Conservation (phyloP, 1,140 invertebrate genomes). For the Eumeta japonica region DNA sequence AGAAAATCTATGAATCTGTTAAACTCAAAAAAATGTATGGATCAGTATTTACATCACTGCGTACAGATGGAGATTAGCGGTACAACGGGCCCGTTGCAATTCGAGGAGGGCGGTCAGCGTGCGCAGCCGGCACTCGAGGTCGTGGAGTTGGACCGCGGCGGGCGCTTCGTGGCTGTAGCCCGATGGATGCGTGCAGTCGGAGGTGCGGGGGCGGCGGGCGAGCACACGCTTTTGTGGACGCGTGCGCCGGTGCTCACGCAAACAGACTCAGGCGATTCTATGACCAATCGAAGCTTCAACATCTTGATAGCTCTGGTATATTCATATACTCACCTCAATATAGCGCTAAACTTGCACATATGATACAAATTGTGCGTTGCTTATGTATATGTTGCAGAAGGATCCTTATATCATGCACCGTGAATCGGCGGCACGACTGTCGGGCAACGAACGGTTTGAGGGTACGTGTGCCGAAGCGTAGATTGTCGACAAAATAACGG, state of each 20-base stretch:
- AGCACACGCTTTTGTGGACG: background rate
- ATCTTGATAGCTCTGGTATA: conserved; percentile 37
- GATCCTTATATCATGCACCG: conserved; percentile 83
- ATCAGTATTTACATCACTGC: too few relatives aligned
- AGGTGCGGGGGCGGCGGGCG: too few relatives aligned
- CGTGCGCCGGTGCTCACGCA: background rate
- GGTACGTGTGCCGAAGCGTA: too few relatives aligned
- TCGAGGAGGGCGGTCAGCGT: conserved; percentile 28
- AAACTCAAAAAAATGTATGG: too few relatives aligned
- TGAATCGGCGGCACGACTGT: conserved; percentile 64
- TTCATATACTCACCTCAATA: too few relatives aligned
- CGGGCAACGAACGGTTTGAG: conserved; percentile 76
- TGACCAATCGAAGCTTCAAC: conserved; percentile 42
- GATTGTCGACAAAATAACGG: too few relatives aligned
- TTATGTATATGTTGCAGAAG: conserved; percentile 64
- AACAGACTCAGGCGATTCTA: conserved; percentile 19
- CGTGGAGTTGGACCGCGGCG: conserved; percentile 29
- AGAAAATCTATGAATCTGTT: too few relatives aligned
- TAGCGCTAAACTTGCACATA: too few relatives aligned
- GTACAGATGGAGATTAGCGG: too few relatives aligned
- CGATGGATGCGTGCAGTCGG: too few relatives aligned
- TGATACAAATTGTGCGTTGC: too few relatives aligned
- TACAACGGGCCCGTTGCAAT: conserved; percentile 18
- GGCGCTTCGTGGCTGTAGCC: conserved; percentile 12
- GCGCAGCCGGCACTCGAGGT: conserved; percentile 15